phyloP scores from a whole-genome alignment of 2,888 invertebrate species.

The Noctua fimbriata region DNA sequence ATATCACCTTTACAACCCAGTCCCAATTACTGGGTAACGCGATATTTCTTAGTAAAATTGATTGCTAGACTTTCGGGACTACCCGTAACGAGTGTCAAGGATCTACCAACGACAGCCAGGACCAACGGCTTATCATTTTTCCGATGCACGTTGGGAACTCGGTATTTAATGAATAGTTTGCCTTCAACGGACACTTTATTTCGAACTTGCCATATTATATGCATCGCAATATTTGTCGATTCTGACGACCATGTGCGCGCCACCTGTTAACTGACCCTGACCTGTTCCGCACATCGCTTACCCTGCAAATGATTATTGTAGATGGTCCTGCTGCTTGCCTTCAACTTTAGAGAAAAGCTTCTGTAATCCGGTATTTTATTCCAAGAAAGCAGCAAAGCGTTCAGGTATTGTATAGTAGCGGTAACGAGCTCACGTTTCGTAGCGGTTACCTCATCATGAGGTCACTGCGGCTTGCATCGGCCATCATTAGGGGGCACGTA shows the following conservation, averaged over 20 bases:
- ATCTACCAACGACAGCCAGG: neutral
- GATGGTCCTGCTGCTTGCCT: neutral
- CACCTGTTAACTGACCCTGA: neutral
- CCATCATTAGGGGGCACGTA: conserved; percentile 31
- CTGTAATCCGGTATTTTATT: neutral
- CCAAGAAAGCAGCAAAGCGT: conserved; percentile 22
- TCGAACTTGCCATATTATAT: neutral
- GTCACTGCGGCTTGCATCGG: conserved; percentile 33
- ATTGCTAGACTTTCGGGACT: neutral
- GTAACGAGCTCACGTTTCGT: conserved; percentile 30
- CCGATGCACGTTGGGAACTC: neutral
- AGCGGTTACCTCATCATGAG: conserved; percentile 55
- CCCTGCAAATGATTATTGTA: neutral
- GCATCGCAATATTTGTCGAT: neutral
- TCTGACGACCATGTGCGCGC: conserved; percentile 10
- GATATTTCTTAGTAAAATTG: neutral
- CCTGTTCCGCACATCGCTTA: neutral
- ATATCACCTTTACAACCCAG: neutral
- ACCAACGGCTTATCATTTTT: neutral
- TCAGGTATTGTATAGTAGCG: neutral
- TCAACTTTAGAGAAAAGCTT: neutral
- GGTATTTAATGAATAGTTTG: neutral
- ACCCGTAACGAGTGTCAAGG: neutral
- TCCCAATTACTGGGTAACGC: neutral
- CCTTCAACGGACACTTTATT: neutral